Evolutionary conservation across 2,797 vertebrate species (phyloP).

Genomic region (Remorina albescens): DNA sequence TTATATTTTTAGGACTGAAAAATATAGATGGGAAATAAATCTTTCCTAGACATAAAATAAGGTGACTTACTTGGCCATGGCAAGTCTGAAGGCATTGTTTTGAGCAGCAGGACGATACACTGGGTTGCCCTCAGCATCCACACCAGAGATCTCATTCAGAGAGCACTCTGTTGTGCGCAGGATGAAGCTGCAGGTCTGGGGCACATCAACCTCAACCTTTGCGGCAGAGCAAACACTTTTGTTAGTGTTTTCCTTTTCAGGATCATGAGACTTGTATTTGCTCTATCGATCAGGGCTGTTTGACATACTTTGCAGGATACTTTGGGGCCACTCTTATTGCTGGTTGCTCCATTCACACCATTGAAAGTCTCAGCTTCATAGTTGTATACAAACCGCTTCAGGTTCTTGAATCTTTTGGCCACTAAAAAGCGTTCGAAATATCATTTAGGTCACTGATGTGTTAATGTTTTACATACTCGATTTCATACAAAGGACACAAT

Average conservation of each 20-base stretch:
- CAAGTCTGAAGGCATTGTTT: conserved; percentile 86
- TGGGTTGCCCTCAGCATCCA: conserved; percentile 75
- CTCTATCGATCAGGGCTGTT: neutral
- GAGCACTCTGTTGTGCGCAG: conserved; percentile 89
- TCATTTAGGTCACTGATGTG: conserved; percentile 21
- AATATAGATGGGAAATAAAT: neutral
- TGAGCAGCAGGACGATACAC: conserved; percentile 84
- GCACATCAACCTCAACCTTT: conserved; percentile 95
- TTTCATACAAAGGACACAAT: neutral
- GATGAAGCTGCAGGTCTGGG: conserved; percentile 90
- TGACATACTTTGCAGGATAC: conserved; percentile 89
- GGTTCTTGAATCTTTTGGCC: conserved; percentile 88
- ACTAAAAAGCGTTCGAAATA: conserved; percentile 80
- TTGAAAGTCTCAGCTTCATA: conserved; percentile 91
- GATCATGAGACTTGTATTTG: neutral
- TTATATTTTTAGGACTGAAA: neutral
- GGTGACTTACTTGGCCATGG: conserved; percentile 89
- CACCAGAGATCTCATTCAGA: conserved; percentile 85
- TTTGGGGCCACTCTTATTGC: conserved; percentile 87
- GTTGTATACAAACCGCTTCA: conserved; percentile 88
- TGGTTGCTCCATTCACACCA: conserved; percentile 83
- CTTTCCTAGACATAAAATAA: neutral
- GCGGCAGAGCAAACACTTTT: conserved; percentile 17
- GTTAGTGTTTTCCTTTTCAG: neutral
- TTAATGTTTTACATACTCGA: neutral